Base-by-base conservation (phyloP, 2,888 invertebrate genomes). In the Catotricha subobsoleta region DNA sequence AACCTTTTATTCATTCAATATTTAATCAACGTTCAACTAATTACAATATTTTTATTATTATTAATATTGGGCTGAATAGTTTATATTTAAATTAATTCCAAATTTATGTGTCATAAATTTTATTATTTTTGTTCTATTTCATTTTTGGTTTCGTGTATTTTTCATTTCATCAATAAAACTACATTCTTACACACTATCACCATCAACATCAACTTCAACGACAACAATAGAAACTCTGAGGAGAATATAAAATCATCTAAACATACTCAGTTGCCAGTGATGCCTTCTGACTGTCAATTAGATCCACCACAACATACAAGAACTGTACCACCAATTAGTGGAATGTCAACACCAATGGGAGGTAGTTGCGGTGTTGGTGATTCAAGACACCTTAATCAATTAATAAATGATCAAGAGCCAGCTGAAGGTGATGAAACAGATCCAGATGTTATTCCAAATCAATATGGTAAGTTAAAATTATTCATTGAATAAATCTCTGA, bases 371-470 rank as follows among this genome's bases (percentile, higher is more conserved):
- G 23, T 9, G 10, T 8, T 25, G 23, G 62, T 62, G 63, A 66
- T 60, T 59, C 64, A 61, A 62, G 55, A 49, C 66, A 68, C 60
- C 56, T 65, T 61, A 56, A 59, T 28, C 59, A 59, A 48, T 48
- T 60, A 45, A 52, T 57, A 49, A 56, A 55, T 48, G 63, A 63
- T 49, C 36, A 36, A 36, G 36, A 36, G 25, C 59, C 56, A 46
- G 55, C 57, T 44, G 63, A 64, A 48, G 55, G 55, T 43, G 63
- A 63, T 51, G 82, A 81, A 54, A 78, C 80, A 40, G 84, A 86
- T 65, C 84, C 86, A 36, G 86, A 86, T 62, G 82, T 86, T 53
- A 84, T 86, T 63, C 80, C 84, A 49, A 82, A 80, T 67, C 79
- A 86, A 63, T 83, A 84, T 65, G 84, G 86, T 86, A 55, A 71